Conservation (phyloP, 2,888 invertebrate genomes). For the Drosophila pseudotakahashii region DNA sequence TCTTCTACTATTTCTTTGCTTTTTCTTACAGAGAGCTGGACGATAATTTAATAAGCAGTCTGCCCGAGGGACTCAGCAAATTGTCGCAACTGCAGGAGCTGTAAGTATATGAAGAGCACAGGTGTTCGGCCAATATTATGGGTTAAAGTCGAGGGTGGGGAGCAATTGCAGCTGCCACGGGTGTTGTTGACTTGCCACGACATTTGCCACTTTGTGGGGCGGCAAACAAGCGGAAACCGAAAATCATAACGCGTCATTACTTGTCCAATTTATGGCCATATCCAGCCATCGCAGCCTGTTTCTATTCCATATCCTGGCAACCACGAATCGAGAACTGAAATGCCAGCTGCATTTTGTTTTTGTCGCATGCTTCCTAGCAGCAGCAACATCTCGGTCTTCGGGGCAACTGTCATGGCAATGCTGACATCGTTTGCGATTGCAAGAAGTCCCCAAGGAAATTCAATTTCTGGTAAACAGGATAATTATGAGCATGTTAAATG, state of each 20-base stretch:
- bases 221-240: constrained; percentile 73
- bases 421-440: constrained; percentile 62
- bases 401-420: constrained; percentile 67
- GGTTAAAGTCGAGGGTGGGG: background rate
- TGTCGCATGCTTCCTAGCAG: constrained; percentile 34
- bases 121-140: constrained; percentile 62
- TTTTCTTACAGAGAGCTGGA: constrained; percentile 88
- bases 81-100: constrained; percentile 92
- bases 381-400: constrained; percentile 42
- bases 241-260: constrained; percentile 82
- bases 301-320: constrained; percentile 14
- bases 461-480: constrained; percentile 81
- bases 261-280: constrained; percentile 74
- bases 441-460: constrained; percentile 71
- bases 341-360: constrained; percentile 57
- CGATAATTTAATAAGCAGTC: constrained; percentile 89
- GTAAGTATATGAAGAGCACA: constrained; percentile 87
- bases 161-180: constrained; percentile 20
- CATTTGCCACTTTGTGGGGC: constrained; percentile 65
- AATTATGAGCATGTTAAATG: constrained; percentile 81
- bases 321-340: constrained; percentile 18
- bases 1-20: constrained; percentile 27
- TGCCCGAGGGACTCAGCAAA: constrained; percentile 91
- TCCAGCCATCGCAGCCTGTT: constrained; percentile 11
- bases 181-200: constrained; percentile 54